Conservation (phyloP, 2,797 vertebrate species). For the Sebastes trivittatus region DNA sequence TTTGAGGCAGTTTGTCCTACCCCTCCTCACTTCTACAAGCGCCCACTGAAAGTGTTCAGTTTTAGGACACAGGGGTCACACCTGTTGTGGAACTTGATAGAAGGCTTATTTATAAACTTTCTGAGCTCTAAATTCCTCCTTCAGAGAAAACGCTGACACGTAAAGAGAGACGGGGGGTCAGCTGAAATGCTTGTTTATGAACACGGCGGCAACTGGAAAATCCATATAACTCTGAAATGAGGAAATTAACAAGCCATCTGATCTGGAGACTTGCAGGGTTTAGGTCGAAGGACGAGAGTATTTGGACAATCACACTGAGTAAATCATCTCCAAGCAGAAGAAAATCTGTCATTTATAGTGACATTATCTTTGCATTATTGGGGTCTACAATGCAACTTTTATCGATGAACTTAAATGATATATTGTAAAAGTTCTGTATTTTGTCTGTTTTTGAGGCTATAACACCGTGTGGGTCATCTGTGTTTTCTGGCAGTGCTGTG, state of each 20-base stretch:
- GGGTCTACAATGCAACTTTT: neutral
- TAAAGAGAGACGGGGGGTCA: conserved; percentile 80
- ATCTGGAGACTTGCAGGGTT: conserved; percentile 72
- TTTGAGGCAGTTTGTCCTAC: conserved; percentile 77
- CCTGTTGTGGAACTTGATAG: conserved; percentile 99
- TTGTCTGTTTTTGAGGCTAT: conserved; percentile 26
- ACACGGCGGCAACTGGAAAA: conserved; percentile 93
- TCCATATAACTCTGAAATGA: conserved; percentile 93
- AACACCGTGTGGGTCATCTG: conserved; percentile 12
- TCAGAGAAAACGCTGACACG: conserved; percentile 96
- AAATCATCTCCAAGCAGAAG: neutral
- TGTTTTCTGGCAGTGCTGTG: conserved; percentile 35
- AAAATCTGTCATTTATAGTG: conserved; percentile 21
- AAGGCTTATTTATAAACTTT: conserved; percentile 99
- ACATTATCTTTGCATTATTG: conserved; percentile 15
- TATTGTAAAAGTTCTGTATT: conserved; percentile 8
- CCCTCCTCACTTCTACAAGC: conserved; percentile 68
- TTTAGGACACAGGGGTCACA: conserved; percentile 99
- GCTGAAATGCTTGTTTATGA: conserved; percentile 96
- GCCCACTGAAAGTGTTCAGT: conserved; percentile 97
- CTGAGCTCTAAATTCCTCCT: conserved; percentile 97
- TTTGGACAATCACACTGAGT: conserved; percentile 14
- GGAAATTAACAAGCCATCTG: conserved; percentile 91
- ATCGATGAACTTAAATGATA: conserved; percentile 7
- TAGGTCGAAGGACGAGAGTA: conserved; percentile 27